Evolutionary conservation across 2,797 vertebrate species (phyloP).

Genomic region (Nannoperca australis): DNA sequence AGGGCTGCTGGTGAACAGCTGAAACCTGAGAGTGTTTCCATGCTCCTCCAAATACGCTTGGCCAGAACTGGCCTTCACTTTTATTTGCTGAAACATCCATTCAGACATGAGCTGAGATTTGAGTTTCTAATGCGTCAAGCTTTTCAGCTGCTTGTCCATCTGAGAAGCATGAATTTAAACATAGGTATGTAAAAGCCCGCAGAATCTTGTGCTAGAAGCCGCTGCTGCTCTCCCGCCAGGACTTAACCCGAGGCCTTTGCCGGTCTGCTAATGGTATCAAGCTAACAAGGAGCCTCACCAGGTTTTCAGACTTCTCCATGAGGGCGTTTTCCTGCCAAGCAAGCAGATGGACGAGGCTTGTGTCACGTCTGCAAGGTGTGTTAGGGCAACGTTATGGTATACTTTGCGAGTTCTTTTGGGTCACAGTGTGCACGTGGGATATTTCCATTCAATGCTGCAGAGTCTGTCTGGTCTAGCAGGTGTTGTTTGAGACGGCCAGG

Average conservation of each 20-base stretch:
- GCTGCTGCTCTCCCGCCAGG: constrained; percentile 4
- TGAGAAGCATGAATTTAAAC: constrained; percentile 47
- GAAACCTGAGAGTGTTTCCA: constrained; percentile 76
- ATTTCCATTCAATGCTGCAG: constrained; percentile 60
- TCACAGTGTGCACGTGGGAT: constrained; percentile 47
- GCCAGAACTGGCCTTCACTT: constrained; percentile 35
- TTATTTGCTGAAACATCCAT: constrained; percentile 63
- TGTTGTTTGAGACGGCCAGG: constrained; percentile 67
- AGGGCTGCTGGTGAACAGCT: constrained; percentile 58
- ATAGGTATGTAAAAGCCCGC: constrained; percentile 15
- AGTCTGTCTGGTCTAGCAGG: constrained; percentile 66
- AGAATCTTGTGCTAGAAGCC: constrained; percentile 21
- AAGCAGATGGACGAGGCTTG: constrained; percentile 31
- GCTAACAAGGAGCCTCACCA: constrained; percentile 31
- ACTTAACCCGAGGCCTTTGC: constrained; percentile 10
- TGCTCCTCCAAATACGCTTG: constrained; percentile 46
- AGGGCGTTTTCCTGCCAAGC: constrained; percentile 40
- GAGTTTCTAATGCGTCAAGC: constrained; percentile 51
- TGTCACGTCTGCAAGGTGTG: constrained; percentile 56
- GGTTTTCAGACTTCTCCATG: constrained; percentile 31
- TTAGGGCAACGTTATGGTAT: constrained; percentile 43
- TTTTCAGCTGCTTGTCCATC: constrained; percentile 60
- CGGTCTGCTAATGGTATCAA: constrained; percentile 59
- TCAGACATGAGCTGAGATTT: constrained; percentile 52
- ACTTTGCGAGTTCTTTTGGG: constrained; percentile 45